Evolutionary conservation across 2,888 invertebrate genomes (phyloP).

Genomic region (Epinotia bilunana): DNA sequence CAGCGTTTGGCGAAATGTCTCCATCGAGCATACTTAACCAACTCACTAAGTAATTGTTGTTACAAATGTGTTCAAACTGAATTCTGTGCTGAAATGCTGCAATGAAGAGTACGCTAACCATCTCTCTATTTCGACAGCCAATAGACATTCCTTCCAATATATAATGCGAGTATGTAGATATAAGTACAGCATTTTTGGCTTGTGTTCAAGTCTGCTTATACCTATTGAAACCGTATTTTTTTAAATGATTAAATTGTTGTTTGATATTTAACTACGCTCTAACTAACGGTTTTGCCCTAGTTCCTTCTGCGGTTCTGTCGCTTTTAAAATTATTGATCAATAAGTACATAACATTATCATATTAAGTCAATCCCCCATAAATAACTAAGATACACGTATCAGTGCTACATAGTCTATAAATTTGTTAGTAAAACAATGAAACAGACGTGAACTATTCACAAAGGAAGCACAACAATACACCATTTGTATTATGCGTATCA

Average conservation of each 20-base stretch:
- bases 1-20: conserved; percentile 6
- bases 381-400: not conserved
- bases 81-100: not conserved
- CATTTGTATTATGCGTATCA: conserved; percentile 20
- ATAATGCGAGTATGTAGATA: no score
- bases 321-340: no score
- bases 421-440: conserved; percentile 31
- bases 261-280: no score
- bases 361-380: not conserved
- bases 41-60: conserved; percentile 14
- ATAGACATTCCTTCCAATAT: conserved; percentile 40
- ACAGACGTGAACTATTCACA: conserved; percentile 12
- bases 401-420: conserved; percentile 12
- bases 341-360: not conserved
- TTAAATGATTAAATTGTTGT: no score
- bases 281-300: no score
- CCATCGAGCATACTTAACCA: conserved; percentile 23
- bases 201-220: no score
- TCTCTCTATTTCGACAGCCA: conserved; percentile 29
- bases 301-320: no score
- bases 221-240: no score
- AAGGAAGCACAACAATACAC: conserved; percentile 26
- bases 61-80: conserved; percentile 2
- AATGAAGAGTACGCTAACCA: no score
- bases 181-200: no score